Evolutionary conservation across 2,797 vertebrate species (phyloP).

Genomic region (Choloepus didactylus): DNA sequence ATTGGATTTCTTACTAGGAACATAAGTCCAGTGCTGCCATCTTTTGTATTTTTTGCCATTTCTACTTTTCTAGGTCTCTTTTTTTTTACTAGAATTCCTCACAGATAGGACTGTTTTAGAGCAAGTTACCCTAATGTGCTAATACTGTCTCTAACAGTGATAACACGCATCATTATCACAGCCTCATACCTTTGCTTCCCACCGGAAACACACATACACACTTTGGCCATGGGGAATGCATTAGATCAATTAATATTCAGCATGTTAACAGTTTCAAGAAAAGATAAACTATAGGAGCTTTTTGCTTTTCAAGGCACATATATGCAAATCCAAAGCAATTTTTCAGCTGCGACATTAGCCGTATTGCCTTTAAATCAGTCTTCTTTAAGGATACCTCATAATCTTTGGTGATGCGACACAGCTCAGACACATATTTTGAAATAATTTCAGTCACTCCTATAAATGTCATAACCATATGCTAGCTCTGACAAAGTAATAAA

Average conservation of each 20-base stretch:
- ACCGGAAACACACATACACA: background rate
- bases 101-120: background rate
- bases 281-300: background rate
- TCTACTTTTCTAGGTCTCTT: background rate
- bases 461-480: slow-evolving; percentile 65
- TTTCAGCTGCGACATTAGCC: background rate
- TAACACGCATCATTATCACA: background rate
- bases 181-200: background rate
- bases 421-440: slow-evolving; percentile 47
- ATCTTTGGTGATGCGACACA: slow-evolving; percentile 13
- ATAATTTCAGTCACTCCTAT: slow-evolving; percentile 32
- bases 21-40: background rate
- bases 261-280: background rate
- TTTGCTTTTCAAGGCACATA: background rate
- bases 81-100: background rate
- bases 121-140: background rate
- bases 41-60: background rate
- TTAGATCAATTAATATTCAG: slow-evolving; percentile 15
- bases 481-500: slow-evolving; percentile 4
- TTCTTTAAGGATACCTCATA: slow-evolving; percentile 50
- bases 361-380: slow-evolving; percentile 26
- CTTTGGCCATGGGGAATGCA: background rate
- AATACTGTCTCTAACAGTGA: background rate
- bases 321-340: slow-evolving; percentile 30
- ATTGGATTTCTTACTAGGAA: background rate